Evolutionary conservation across 2,888 invertebrate genomes (phyloP).

Genomic region (Linnaemya tessellans): DNA sequence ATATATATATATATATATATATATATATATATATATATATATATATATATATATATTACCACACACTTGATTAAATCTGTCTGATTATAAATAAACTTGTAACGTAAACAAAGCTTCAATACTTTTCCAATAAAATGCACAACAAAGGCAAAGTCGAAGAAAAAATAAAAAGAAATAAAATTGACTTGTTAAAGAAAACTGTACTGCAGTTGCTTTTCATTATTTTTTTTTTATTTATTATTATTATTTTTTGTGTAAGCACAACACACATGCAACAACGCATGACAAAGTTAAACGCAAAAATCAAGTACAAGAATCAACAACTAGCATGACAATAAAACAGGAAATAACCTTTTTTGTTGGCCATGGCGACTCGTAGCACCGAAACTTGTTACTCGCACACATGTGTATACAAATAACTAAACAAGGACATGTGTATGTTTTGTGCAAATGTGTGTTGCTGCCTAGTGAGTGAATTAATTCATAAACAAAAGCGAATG

Average conservation of each 20-base stretch:
- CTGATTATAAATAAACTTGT: slow-evolving; percentile 1
- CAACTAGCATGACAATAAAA: slow-evolving; percentile 44
- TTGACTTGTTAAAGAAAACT: slow-evolving; percentile 52
- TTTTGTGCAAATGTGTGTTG: background rate
- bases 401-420: background rate
- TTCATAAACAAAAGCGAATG: slow-evolving; percentile 57
- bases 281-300: slow-evolving; percentile 10
- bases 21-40: no score
- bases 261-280: slow-evolving; percentile 23
- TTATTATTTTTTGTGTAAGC: background rate
- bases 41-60: no score
- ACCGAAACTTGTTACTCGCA: background rate
- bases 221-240: no score
- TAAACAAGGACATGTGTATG: slow-evolving; percentile 10
- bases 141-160: slow-evolving; percentile 1
- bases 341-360: slow-evolving; percentile 65
- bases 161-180: slow-evolving; percentile 12
- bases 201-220: slow-evolving; percentile 56
- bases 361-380: slow-evolving; percentile 30
- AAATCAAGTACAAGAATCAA: background rate
- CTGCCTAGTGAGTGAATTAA: slow-evolving; percentile 9
- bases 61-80: slow-evolving; percentile 10
- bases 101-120: slow-evolving; percentile 16
- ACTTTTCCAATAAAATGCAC: slow-evolving; percentile 29
- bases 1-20: no score